phyloP scores from a whole-genome alignment of 2,888 invertebrate genomes.

The Spatulosminthurus flaviceps region DNA sequence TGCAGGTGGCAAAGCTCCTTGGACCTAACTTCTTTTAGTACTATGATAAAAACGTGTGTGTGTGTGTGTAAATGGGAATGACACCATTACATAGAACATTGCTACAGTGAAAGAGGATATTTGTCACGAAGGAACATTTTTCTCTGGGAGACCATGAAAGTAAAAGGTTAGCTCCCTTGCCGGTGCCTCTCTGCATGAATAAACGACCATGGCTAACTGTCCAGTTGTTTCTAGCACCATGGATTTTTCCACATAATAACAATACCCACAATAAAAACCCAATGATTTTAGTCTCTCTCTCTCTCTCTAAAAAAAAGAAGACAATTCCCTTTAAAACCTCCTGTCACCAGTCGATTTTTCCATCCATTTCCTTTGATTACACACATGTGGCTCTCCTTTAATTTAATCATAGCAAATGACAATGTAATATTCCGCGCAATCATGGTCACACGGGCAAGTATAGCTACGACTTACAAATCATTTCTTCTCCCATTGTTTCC shows the following conservation, averaged over 20 bases:
- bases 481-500: slow-evolving; percentile 26
- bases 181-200: background rate
- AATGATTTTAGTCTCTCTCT: no score
- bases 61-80: background rate
- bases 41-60: no score
- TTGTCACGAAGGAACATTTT: background rate
- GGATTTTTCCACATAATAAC: no score
- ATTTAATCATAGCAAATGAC: slow-evolving; percentile 11
- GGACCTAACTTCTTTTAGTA: no score
- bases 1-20: no score
- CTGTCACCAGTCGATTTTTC: background rate
- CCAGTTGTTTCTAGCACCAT: no score
- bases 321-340: background rate
- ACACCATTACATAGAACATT: background rate
- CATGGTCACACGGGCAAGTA: slow-evolving; percentile 35
- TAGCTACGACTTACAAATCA: background rate
- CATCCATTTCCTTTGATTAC: background rate
- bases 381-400: slow-evolving; percentile 18
- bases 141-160: slow-evolving; percentile 18
- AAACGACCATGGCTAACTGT: no score
- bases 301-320: no score
- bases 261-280: no score
- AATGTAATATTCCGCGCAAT: slow-evolving; percentile 18
- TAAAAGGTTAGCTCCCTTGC: slow-evolving; percentile 5
- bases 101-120: background rate